Evolutionary conservation across 1,140 invertebrate species (phyloP), one percentile per base, ranked within the genome.

Genomic region (Hyles vespertilio): DNA sequence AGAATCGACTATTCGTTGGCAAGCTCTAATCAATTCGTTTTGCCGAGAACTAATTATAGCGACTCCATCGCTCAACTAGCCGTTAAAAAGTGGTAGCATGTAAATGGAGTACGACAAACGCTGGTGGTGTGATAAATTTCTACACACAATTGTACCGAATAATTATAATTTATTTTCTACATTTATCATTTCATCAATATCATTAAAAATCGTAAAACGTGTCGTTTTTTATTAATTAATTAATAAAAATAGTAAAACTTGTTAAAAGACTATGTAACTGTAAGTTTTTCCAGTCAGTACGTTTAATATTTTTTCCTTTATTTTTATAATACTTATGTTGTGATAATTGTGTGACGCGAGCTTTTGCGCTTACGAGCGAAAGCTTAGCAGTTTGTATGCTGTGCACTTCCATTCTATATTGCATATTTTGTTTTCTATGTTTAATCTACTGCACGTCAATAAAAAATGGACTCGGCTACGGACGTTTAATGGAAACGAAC

Each of bases 211-310:
- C 63, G 69, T 70, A 75, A 78, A 76, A 70, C 59, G 11, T 67
- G 49, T 59, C 43, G 51, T 61, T 50, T 62, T 56, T 69, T 63
- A 74, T 40, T 54, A 69, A 54, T 56, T 67, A 62, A 56, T 45
- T 62, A 62, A 67, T 70, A 80, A 81, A 85, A 81, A 84, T 70
- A 71, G 74, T 79, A 84, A 80, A 85, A 84, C 72, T 70, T 77
- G 69, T 81, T 70, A 73, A 81, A 81, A 81, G 73, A 81, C 72
- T 83, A 74, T 77, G 64, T 72, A 71, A 74, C 55, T 70, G 61
- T 73, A 72, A 72, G 69, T 69, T 79, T 74, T 74, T 72, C 70
- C 74, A 84, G 74, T 77, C 77, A 74, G 67, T 74, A 75, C 63
- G 67, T 74, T 67, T 72, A 51, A 70, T 77, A 66, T 70, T 43